phyloP scores from a whole-genome alignment of 1,140 invertebrate genomes.

The Maniola jurtina region DNA sequence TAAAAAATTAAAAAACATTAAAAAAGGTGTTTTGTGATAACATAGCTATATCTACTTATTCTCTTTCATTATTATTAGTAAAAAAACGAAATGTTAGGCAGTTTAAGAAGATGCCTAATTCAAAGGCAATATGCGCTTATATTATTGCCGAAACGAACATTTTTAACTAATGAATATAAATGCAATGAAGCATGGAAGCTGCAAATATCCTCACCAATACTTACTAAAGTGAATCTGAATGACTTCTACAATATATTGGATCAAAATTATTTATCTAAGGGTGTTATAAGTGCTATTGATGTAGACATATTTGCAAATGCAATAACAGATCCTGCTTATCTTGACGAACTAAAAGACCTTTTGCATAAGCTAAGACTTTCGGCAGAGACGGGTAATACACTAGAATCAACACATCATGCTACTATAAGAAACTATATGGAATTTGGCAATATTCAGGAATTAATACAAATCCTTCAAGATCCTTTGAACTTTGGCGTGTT shows the following conservation, averaged over 20 bases:
- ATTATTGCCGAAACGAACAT: constrained; percentile 37
- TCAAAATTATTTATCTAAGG: constrained; percentile 76
- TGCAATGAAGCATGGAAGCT: constrained; percentile 84
- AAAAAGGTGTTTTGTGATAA: too few relatives aligned
- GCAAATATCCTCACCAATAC: constrained; percentile 79
- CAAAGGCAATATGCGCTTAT: constrained; percentile 10
- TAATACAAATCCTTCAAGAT: constrained; percentile 87
- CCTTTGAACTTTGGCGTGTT: constrained; percentile 94
- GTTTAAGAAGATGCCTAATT: constrained; percentile 14
- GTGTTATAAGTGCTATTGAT: constrained; percentile 83
- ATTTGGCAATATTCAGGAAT: constrained; percentile 79
- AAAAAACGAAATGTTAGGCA: constrained; percentile 27
- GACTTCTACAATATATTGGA: constrained; percentile 83
- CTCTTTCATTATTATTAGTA: background rate
- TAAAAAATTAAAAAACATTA: too few relatives aligned
- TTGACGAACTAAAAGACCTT: constrained; percentile 85
- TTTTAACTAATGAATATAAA: constrained; percentile 83
- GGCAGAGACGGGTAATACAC: constrained; percentile 82
- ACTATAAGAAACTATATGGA: constrained; percentile 85
- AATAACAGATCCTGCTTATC: constrained; percentile 69
- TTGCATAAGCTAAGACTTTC: constrained; percentile 85
- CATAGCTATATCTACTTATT: background rate
- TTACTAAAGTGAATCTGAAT: constrained; percentile 82
- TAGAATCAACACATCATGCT: constrained; percentile 91
- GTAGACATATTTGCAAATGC: constrained; percentile 87